A percentile compares a stretch with the other conserved stretches of the same genome.
phyloP scores from a whole-genome alignment of 1,140 invertebrate genomes.

The Brachionus sp. region DNA sequence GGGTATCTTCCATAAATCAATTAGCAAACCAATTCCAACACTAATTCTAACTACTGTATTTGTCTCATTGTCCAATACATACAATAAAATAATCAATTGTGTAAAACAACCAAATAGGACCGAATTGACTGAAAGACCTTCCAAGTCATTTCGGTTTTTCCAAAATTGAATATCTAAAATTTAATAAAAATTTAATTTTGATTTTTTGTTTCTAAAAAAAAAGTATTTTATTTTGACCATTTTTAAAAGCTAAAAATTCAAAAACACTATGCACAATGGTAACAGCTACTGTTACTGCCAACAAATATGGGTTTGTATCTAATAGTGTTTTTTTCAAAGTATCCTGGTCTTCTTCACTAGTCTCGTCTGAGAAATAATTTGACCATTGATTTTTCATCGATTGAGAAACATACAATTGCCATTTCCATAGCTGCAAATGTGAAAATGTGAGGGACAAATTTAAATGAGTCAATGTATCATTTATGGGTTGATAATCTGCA shows the following conservation, averaged over 20 bases:
- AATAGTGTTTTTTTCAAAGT: slow-evolving; percentile 84
- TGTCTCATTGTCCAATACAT: slow-evolving; percentile 96
- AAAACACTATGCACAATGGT: slow-evolving; percentile 95
- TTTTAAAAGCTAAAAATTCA: slow-evolving; percentile 98
- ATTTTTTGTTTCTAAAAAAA: neutral
- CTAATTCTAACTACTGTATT: slow-evolving; percentile 90
- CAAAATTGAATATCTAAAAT: slow-evolving; percentile 90
- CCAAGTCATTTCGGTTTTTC: slow-evolving; percentile 92
- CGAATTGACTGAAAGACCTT: slow-evolving; percentile 92
- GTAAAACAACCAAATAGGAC: slow-evolving; percentile 99
- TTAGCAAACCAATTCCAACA: slow-evolving; percentile 77
- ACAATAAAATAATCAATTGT: slow-evolving; percentile 85
- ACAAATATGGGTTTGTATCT: slow-evolving; percentile 91
- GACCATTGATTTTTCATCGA: slow-evolving; percentile 70
- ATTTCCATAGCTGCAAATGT: slow-evolving; percentile 89
- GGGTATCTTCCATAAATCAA: slow-evolving; percentile 98
- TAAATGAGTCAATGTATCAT: slow-evolving; percentile 69
- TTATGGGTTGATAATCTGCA: slow-evolving; percentile 89
- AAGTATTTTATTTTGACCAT: slow-evolving; percentile 66
- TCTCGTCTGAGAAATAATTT: slow-evolving; percentile 60
- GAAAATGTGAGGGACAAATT: slow-evolving; percentile 77
- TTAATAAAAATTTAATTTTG: slow-evolving; percentile 55
- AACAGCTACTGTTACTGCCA: slow-evolving; percentile 83
- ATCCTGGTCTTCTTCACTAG: slow-evolving; percentile 85
- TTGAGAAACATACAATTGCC: slow-evolving; percentile 92